Conservation (phyloP, 2,113 vertebrate genomes). For the Lophochroa leadbeateri region DNA sequence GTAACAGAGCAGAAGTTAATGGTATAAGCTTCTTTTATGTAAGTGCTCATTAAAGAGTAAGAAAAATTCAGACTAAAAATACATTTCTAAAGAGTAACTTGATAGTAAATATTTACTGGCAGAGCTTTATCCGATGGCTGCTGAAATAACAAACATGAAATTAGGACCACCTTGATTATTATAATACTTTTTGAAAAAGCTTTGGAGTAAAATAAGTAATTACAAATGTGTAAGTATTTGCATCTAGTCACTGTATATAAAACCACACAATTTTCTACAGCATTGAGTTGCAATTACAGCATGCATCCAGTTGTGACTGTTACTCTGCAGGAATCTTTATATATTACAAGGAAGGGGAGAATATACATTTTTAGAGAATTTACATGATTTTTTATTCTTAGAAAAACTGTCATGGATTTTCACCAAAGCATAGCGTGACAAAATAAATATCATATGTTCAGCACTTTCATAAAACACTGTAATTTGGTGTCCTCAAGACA, state of each 20-base stretch:
- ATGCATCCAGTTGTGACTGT: neutral
- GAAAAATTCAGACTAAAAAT: neutral
- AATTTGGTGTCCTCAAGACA: neutral
- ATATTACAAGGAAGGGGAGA: neutral
- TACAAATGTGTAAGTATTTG: neutral
- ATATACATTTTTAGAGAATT: constrained; percentile 28
- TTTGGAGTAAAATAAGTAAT: neutral
- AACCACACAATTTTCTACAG: neutral
- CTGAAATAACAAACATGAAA: neutral
- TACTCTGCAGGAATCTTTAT: neutral
- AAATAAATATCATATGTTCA: neutral
- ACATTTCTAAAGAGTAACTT: neutral
- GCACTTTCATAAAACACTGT: fast-evolving
- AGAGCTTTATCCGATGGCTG: neutral
- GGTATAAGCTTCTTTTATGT: neutral
- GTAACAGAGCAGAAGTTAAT: neutral
- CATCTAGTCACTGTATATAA: neutral
- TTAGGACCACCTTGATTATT: neutral
- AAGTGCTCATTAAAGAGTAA: neutral
- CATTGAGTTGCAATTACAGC: neutral
- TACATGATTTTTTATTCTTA: constrained; percentile 13
- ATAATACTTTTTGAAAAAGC: neutral
- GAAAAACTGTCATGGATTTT: neutral
- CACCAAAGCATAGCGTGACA: neutral
- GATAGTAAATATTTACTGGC: constrained; percentile 18